Conservation (phyloP, 2,888 invertebrate genomes). For the Idaea biselata region DNA sequence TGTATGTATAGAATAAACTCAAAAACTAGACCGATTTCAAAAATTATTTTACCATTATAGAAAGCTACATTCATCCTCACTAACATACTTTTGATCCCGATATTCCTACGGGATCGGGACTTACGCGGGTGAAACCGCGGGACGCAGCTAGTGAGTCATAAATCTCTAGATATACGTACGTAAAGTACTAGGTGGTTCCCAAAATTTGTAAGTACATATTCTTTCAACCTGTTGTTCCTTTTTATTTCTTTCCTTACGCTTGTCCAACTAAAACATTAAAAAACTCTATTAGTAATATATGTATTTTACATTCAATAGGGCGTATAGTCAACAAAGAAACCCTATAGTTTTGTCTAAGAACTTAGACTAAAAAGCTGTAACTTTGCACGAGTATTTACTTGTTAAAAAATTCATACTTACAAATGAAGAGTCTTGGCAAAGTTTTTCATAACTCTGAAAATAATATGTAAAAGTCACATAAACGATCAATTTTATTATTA, state of each 20-base stretch:
- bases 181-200: constrained; percentile 65
- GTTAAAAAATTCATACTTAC: constrained; percentile 7
- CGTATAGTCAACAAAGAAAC: no score
- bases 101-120: no score
- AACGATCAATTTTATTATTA: neutral
- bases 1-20: no score
- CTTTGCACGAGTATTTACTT: neutral
- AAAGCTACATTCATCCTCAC: no score
- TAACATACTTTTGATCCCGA: no score
- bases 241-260: constrained; percentile 58
- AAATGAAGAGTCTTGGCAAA: constrained; percentile 31
- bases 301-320: no score
- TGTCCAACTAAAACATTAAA: constrained; percentile 44
- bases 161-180: constrained; percentile 42
- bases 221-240: constrained; percentile 48
- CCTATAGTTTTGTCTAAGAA: no score
- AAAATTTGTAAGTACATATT: constrained; percentile 64
- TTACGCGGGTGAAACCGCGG: no score
- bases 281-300: neutral
- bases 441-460: constrained; percentile 60
- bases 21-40: no score
- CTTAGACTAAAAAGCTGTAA: neutral
- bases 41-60: no score
- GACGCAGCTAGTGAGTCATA: no score
- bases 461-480: neutral